These are phyloP conservation scores for Rhamphomyia laevipes DNA, from an alignment of 2,888 invertebrate genomes.

Conservation along the genomic window DNA sequence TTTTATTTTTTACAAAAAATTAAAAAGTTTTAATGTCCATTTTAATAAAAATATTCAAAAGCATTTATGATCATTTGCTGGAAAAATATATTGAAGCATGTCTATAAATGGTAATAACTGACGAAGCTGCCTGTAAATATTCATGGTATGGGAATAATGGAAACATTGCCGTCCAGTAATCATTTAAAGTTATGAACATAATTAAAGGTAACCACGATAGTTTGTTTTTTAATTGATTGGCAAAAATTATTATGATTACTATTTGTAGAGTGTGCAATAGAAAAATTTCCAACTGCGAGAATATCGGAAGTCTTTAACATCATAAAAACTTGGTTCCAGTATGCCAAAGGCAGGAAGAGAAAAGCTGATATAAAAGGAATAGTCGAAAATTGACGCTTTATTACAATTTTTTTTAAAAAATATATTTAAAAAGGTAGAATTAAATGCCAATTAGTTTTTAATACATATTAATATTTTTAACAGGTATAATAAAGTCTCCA, in stretches of 20 bases:
- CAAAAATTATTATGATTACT: neutral
- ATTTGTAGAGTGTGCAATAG: neutral
- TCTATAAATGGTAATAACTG: neutral
- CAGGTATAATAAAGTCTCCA: neutral
- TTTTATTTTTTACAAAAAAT: neutral
- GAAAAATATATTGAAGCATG: neutral
- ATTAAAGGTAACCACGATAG: neutral
- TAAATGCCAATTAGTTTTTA: neutral
- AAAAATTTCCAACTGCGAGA: neutral
- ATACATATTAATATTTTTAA: neutral
- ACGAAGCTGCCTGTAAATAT: neutral
- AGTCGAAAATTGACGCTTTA: neutral
- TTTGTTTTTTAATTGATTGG: neutral
- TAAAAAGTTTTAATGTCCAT: neutral
- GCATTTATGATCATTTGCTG: neutral
- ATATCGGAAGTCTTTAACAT: neutral
- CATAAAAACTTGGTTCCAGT: neutral
- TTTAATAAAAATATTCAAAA: neutral
- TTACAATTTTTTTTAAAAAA: neutral
- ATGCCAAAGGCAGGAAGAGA: neutral
- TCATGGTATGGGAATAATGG: neutral
- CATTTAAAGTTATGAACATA: neutral
- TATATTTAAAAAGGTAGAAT: neutral
- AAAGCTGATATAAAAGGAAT: neutral
- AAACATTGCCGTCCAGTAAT: neutral